These are phyloP conservation scores for Podarcis raffonei DNA, from an alignment of 2,113 vertebrate species.

Conservation along the genomic window DNA sequence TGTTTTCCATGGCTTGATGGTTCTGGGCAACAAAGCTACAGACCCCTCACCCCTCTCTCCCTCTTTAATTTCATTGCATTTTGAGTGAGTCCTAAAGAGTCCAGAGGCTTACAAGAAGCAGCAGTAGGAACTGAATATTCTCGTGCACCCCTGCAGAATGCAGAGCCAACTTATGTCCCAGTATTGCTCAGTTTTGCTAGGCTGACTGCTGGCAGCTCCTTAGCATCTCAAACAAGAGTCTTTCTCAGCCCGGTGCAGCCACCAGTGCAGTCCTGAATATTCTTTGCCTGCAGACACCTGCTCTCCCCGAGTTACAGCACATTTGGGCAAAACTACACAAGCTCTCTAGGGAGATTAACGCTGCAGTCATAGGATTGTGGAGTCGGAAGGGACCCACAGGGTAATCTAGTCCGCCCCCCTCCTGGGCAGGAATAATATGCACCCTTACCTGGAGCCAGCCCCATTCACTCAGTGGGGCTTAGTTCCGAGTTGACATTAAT, in stretches of 20 bases:
- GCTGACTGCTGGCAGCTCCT: neutral
- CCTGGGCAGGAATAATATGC: neutral
- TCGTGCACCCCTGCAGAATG: too few relatives aligned
- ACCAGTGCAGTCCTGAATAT: too few relatives aligned
- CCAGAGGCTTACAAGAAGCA: neutral
- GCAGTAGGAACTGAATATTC: neutral
- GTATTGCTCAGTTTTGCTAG: too few relatives aligned
- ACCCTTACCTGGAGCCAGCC: neutral
- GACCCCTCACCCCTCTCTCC: slow-evolving; percentile 7
- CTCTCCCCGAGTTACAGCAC: neutral
- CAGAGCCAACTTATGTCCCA: too few relatives aligned
- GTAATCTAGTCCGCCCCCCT: neutral
- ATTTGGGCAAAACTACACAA: neutral
- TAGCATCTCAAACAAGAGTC: neutral
- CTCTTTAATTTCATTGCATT: neutral
- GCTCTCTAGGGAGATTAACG: neutral
- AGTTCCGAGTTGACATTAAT: neutral
- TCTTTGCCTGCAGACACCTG: neutral
- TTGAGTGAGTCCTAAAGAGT: slow-evolving; percentile 26
- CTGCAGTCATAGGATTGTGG: too few relatives aligned
- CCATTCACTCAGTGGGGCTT: neutral
- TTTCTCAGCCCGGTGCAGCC: neutral
- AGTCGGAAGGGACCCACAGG: too few relatives aligned
- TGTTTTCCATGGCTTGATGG: slow-evolving; percentile 53
- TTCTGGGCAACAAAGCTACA: slow-evolving; percentile 43